Conservation (phyloP, 1,140 invertebrate species). For the Heliconius hewitsoni region DNA sequence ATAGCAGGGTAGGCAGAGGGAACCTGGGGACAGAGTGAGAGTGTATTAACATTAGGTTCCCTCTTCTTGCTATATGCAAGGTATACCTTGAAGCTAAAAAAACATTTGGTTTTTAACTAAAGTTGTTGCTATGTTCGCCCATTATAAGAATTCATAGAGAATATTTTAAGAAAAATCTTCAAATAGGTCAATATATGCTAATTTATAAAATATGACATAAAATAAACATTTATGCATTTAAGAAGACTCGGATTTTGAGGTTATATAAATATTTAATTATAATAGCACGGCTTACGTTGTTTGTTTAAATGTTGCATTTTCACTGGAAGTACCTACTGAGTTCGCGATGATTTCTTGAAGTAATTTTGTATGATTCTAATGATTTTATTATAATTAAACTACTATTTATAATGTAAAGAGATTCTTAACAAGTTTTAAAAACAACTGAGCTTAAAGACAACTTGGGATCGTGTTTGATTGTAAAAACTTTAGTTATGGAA, state of each 20-base stretch:
- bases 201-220: constrained; percentile 4
- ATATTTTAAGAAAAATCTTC: neutral
- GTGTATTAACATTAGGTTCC: neutral
- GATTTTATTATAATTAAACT: no score
- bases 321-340: neutral
- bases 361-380: neutral
- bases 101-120: neutral
- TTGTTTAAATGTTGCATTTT: neutral
- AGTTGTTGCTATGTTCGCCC: neutral
- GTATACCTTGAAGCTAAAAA: neutral
- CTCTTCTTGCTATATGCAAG: neutral
- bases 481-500: no score
- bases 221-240: constrained; percentile 5
- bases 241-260: neutral
- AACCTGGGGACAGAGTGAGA: neutral
- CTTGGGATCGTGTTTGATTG: no score
- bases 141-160: neutral
- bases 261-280: constrained; percentile 15
- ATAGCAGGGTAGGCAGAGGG: neutral
- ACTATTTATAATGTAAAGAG: no score
- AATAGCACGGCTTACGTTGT: neutral
- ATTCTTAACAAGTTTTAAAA: no score
- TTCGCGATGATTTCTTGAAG: neutral
- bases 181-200: constrained; percentile 11
- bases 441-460: no score